Evolutionary conservation across 2,888 invertebrate genomes (phyloP).

Genomic region (Drosophila monieri): DNA sequence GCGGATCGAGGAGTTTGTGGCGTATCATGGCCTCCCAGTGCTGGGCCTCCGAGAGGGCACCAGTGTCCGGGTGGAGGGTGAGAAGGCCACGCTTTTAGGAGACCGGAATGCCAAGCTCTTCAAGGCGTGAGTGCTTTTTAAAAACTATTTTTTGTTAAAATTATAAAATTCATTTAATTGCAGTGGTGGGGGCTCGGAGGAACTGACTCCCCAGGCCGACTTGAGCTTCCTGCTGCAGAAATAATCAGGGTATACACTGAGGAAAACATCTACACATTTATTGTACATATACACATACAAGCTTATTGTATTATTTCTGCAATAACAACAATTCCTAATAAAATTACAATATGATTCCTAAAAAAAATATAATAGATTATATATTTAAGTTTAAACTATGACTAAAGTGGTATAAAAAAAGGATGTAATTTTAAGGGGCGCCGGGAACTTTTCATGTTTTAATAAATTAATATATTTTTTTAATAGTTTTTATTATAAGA

Average conservation of each 20-base stretch:
- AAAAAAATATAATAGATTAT: slow-evolving; percentile 6
- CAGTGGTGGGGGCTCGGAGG: slow-evolving; percentile 85
- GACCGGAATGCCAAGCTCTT: slow-evolving; percentile 88
- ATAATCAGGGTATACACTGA: background rate
- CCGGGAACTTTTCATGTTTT: background rate
- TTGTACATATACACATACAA: slow-evolving; percentile 31
- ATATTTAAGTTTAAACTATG: slow-evolving; percentile 11
- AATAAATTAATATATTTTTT: slow-evolving; percentile 29
- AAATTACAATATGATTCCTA: slow-evolving; percentile 25
- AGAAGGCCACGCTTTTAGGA: slow-evolving; percentile 87
- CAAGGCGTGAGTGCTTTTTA: slow-evolving; percentile 85
- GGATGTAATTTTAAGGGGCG: background rate
- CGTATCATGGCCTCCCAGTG: slow-evolving; percentile 86
- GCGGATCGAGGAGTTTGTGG: slow-evolving; percentile 88
- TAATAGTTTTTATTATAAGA: slow-evolving; percentile 5
- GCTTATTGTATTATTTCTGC: slow-evolving; percentile 30
- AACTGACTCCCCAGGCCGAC: slow-evolving; percentile 86
- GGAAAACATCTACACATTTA: slow-evolving; percentile 24
- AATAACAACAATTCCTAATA: slow-evolving; percentile 42
- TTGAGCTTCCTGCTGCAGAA: slow-evolving; percentile 85
- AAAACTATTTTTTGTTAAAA: background rate
- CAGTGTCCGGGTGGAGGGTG: slow-evolving; percentile 86
- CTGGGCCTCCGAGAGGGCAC: slow-evolving; percentile 90
- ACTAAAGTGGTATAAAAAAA: slow-evolving; percentile 27
- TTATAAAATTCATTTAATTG: slow-evolving; percentile 3